These are phyloP conservation scores for Cochlearius cochlearius DNA, from an alignment of 2,113 vertebrate genomes.

Conservation along the genomic window DNA sequence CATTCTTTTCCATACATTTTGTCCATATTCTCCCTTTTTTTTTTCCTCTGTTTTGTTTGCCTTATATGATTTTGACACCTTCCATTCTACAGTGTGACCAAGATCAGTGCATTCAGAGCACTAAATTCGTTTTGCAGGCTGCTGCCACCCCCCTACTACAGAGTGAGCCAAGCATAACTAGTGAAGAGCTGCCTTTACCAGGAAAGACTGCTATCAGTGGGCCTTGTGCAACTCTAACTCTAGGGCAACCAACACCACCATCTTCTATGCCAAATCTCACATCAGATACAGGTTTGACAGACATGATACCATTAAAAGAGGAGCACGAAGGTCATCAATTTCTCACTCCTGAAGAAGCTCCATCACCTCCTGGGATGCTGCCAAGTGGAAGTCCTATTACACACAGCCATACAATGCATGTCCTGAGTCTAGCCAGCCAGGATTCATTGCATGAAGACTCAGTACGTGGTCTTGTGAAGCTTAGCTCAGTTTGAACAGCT, in stretches of 20 bases:
- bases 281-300: conserved; percentile 78
- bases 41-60: conserved; percentile 3
- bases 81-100: conserved; percentile 89
- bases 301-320: conserved; percentile 84
- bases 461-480: conserved; percentile 93
- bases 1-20: conserved; percentile 37
- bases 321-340: conserved; percentile 87
- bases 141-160: conserved; percentile 92
- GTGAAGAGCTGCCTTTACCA: conserved; percentile 81
- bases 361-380: conserved; percentile 88
- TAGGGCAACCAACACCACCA: conserved; percentile 92
- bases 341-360: conserved; percentile 91
- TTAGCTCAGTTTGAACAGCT: conserved; percentile 91
- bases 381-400: conserved; percentile 83
- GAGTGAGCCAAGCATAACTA: conserved; percentile 87
- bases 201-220: conserved; percentile 82
- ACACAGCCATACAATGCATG: conserved; percentile 87
- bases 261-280: conserved; percentile 91
- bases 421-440: conserved; percentile 91
- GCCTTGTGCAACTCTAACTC: conserved; percentile 84
- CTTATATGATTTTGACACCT: conserved; percentile 47
- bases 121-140: conserved; percentile 99
- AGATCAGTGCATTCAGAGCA: conserved; percentile 99
- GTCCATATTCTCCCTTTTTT: background rate
- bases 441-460: conserved; percentile 97